These are phyloP conservation scores for Dinomys branickii DNA, from an alignment of 2,113 vertebrate genomes.

Conservation along the genomic window DNA sequence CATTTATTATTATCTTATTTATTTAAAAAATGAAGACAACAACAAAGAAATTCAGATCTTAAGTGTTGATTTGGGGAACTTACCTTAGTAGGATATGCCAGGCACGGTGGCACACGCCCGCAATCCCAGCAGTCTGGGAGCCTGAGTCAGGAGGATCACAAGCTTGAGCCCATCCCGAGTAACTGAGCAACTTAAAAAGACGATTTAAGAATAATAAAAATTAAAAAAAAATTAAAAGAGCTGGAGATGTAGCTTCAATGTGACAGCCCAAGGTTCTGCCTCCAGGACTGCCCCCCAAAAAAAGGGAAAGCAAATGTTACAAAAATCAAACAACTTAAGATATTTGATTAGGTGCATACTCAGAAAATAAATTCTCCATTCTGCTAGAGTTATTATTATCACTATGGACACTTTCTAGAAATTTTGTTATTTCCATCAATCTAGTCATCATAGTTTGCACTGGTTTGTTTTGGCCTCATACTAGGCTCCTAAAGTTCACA, in stretches of 20 bases:
- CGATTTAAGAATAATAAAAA: neutral
- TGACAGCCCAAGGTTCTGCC: neutral
- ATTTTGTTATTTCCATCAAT: slow-evolving; percentile 1
- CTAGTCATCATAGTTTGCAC: neutral
- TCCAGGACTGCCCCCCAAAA: neutral
- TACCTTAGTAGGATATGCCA: neutral
- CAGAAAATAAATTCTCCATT: neutral
- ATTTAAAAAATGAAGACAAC: slow-evolving; percentile 11
- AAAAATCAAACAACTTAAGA: slow-evolving; percentile 36
- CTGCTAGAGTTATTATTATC: neutral
- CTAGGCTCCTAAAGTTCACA: neutral
- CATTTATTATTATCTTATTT: neutral
- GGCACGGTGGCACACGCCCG: neutral
- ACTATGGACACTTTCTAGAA: neutral
- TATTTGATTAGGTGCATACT: neutral
- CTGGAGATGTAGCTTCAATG: neutral
- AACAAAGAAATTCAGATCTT: slow-evolving; percentile 34
- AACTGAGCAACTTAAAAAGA: neutral
- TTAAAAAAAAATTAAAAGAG: neutral
- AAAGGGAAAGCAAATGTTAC: neutral
- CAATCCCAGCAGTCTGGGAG: neutral
- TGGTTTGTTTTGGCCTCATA: neutral
- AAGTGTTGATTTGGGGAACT: neutral
- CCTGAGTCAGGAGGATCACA: neutral
- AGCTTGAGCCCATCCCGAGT: neutral